Percentiles rank a stretch among this genome's conserved stretches.
Evolutionary conservation across 2,888 invertebrate genomes (phyloP).

Genomic region (Leptinotarsa juncta): DNA sequence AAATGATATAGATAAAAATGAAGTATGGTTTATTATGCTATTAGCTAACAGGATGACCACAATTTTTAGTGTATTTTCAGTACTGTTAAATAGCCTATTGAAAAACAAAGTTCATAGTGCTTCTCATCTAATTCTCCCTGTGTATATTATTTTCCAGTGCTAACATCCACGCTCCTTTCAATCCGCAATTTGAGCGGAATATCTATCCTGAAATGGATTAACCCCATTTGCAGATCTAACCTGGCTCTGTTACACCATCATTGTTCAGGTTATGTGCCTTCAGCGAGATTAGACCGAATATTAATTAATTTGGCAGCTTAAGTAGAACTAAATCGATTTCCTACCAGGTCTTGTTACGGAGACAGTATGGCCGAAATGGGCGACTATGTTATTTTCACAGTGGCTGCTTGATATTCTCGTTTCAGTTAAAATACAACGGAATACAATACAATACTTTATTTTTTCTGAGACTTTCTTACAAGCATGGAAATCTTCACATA

Average conservation of each 20-base stretch:
- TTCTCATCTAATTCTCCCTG: background rate
- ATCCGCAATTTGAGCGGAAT: background rate
- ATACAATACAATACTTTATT: too few relatives aligned
- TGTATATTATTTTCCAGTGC: background rate
- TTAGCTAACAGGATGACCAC: too few relatives aligned
- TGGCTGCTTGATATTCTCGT: background rate
- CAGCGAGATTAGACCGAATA: conserved; percentile 12
- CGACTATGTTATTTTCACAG: background rate
- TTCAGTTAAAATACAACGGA: background rate
- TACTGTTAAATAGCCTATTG: too few relatives aligned
- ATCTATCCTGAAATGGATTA: conserved; percentile 15
- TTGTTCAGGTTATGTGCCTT: conserved; percentile 23
- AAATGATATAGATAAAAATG: too few relatives aligned
- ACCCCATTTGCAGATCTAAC: conserved; percentile 9
- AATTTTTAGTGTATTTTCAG: too few relatives aligned
- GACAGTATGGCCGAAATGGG: background rate
- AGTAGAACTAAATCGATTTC: conserved; percentile 20
- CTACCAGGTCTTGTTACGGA: background rate
- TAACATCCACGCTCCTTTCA: background rate
- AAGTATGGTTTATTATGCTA: too few relatives aligned
- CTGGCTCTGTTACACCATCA: conserved; percentile 18
- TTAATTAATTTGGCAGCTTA: conserved; percentile 20
- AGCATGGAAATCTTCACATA: too few relatives aligned
- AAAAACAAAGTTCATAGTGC: too few relatives aligned
- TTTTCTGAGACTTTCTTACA: too few relatives aligned